phyloP scores from a whole-genome alignment of 2,888 invertebrate species.

The Neoscelio sp. region DNA sequence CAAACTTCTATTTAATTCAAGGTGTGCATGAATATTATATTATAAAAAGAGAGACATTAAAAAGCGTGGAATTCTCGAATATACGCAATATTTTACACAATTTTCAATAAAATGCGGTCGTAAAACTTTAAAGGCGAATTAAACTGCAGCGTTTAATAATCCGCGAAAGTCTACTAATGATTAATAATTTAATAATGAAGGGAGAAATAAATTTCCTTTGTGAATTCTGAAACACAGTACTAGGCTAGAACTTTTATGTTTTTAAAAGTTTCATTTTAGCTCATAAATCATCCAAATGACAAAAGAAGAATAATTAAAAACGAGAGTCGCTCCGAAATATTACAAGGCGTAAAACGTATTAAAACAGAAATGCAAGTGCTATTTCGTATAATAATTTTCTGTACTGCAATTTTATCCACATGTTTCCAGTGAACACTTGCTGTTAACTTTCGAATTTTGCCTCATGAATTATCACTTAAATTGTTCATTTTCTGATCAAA shows the following conservation, averaged over 20 bases:
- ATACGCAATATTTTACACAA: no score
- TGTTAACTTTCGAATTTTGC: no score
- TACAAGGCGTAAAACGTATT: constrained; percentile 17
- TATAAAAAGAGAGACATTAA: background rate
- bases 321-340: background rate
- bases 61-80: background rate
- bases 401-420: no score
- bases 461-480: background rate
- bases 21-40: background rate
- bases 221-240: constrained; percentile 16
- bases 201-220: constrained; percentile 42
- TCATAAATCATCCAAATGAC: constrained; percentile 23
- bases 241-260: constrained; percentile 22
- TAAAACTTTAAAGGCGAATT: constrained; percentile 26
- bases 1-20: constrained; percentile 4
- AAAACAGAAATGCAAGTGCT: constrained; percentile 3
- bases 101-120: constrained; percentile 13
- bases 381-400: background rate
- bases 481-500: background rate
- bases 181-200: constrained; percentile 32
- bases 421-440: no score
- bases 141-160: constrained; percentile 22
- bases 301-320: constrained; percentile 37
- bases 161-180: constrained; percentile 28
- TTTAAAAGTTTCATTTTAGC: constrained; percentile 12